Percentiles rank a stretch among this genome's conserved stretches.
These are phyloP conservation scores for Phataginus tricuspis DNA, from an alignment of 2,797 vertebrate genomes.

Conservation along the genomic window DNA sequence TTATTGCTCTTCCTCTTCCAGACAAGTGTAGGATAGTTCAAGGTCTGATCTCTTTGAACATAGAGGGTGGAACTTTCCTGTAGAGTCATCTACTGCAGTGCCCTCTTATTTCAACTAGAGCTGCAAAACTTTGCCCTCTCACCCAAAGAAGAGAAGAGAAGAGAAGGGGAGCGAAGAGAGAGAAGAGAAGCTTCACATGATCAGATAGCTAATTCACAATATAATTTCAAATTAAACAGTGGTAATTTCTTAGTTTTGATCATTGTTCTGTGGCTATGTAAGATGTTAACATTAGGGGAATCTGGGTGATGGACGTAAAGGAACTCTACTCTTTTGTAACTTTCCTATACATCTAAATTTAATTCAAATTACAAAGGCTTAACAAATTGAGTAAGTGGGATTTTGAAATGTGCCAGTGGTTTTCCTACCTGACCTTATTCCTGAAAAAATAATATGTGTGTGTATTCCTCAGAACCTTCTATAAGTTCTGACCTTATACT, in stretches of 20 bases:
- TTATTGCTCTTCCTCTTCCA: background rate
- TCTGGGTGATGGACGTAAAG: background rate
- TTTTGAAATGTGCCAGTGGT: background rate
- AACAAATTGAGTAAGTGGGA: background rate
- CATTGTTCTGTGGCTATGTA: background rate
- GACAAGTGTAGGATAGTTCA: background rate
- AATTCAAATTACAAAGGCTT: slow-evolving; percentile 3
- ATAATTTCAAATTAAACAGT: background rate
- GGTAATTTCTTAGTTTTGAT: background rate
- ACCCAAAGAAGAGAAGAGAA: background rate
- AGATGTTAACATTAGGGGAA: background rate
- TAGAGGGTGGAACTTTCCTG: background rate
- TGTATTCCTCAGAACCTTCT: background rate
- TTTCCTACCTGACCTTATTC: background rate
- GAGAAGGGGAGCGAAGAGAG: background rate
- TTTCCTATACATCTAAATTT: background rate
- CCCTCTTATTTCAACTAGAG: background rate
- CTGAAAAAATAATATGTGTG: background rate
- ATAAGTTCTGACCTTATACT: background rate
- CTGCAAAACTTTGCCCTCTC: background rate
- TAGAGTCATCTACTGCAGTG: background rate
- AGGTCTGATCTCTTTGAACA: background rate
- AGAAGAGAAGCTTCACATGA: background rate
- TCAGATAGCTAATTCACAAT: background rate
- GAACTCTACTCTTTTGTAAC: background rate